phyloP scores from a whole-genome alignment of 2,888 invertebrate species.

The Strigamia crassipes region DNA sequence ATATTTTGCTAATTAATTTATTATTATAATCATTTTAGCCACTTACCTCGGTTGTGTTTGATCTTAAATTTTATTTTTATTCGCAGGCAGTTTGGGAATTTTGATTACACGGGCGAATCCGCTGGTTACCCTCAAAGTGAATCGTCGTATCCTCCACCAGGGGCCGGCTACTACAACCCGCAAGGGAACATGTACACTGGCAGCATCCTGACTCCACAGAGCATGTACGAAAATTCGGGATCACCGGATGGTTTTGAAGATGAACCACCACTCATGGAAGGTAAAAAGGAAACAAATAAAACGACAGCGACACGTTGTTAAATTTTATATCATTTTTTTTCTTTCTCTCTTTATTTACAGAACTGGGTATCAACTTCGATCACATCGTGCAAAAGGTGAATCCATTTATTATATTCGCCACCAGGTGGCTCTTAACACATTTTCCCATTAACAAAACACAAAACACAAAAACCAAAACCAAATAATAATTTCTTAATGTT shows the following conservation, averaged over 20 bases:
- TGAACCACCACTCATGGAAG: conserved; percentile 50
- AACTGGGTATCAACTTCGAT: conserved; percentile 89
- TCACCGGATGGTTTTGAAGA: conserved; percentile 47
- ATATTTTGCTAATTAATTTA: neutral
- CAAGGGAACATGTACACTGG: conserved; percentile 45
- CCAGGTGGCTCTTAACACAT: neutral
- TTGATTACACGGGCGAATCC: conserved; percentile 37
- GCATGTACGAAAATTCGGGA: neutral
- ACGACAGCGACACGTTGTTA: neutral
- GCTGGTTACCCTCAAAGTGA: neutral
- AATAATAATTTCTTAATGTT: neutral
- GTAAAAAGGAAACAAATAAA: conserved; percentile 25
- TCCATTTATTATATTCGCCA: conserved; percentile 23
- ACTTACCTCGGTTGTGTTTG: neutral
- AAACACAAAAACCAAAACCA: neutral
- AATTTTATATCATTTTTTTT: neutral
- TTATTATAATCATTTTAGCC: neutral
- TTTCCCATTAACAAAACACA: neutral
- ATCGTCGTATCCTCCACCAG: neutral
- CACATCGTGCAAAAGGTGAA: conserved; percentile 76
- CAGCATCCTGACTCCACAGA: conserved; percentile 50
- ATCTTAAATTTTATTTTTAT: neutral
- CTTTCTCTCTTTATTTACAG: conserved; percentile 57
- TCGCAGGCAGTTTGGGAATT: conserved; percentile 21
- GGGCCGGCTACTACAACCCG: neutral